Base-by-base conservation (phyloP, 1,140 invertebrate genomes). In the Drosophila saltans region DNA sequence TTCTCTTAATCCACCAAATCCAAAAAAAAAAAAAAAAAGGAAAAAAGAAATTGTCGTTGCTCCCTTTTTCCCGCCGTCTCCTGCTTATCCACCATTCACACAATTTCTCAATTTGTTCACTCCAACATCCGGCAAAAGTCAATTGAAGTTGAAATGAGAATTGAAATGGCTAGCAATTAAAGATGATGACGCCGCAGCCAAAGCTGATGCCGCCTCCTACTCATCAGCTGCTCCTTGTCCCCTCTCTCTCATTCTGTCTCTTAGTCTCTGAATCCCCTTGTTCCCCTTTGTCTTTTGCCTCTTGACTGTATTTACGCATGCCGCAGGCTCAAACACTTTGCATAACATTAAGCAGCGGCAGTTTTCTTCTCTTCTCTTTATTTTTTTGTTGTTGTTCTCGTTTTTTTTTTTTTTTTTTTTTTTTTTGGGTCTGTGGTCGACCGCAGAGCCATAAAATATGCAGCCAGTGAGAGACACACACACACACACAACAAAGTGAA, bases 161-260 rank as follows among this genome's bases (percentile, higher is more conserved):
- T 75, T 89, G 84, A 89, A 90, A 84, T 84, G 85, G 84, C 84
- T 48, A 89, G 81, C 80, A 88, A 88, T 88, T 88, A 88, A 88
- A 84, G 83, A 81, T 72, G 79, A 88, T 82, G 82, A 67, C 72
- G 81, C 55, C 39, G 77, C 33, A 36, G 33, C 33, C 33, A 36
- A 36, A 36, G 33, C 33, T 36, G 33, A 36, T 6, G 33, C 52
- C 45, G 33, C 52, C 45, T 41, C 55, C 24, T 41, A 36, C 57
- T 58, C 58, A 39, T 62, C 72, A 11, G 26, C 30, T 11, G 24
- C 5, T 39, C 21, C 16, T 16, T 16, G 16, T 16, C 16, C 16
- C 16, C 24, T 24, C 26, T 40, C 33, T 3, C 48, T 6, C 4
- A 2, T 40, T 43, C 28, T 30, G 2, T 30, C 28, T 30, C 28